These are phyloP conservation scores for Musca domestica DNA, from an alignment of 1,140 invertebrate species.

Conservation along the genomic window DNA sequence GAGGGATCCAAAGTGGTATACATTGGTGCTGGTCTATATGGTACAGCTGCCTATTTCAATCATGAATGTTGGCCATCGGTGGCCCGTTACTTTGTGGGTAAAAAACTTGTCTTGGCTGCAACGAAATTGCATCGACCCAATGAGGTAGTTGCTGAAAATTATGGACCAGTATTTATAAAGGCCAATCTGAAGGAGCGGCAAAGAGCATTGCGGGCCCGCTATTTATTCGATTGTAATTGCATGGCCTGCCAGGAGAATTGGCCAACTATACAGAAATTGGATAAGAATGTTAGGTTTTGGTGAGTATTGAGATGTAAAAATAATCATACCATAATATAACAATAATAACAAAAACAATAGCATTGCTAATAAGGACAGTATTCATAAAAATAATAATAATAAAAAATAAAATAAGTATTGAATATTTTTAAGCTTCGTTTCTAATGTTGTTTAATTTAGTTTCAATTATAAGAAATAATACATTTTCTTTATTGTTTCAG, in stretches of 20 bases:
- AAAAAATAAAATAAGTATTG: no score
- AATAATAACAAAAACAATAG: background rate
- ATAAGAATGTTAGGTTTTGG: slow-evolving; percentile 53
- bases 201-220: slow-evolving; percentile 66
- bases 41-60: slow-evolving; percentile 79
- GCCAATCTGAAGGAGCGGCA: slow-evolving; percentile 63
- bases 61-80: slow-evolving; percentile 84
- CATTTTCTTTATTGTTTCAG: slow-evolving; percentile 46
- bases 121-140: slow-evolving; percentile 63
- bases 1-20: slow-evolving; percentile 60
- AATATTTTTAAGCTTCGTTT: no score
- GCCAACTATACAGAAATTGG: slow-evolving; percentile 67
- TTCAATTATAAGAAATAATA: background rate
- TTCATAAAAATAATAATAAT: no score
- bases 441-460: no score
- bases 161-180: slow-evolving; percentile 78
- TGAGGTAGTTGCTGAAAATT: slow-evolving; percentile 77
- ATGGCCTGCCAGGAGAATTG: slow-evolving; percentile 73
- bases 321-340: no score
- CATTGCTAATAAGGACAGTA: no score
- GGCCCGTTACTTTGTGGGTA: slow-evolving; percentile 75
- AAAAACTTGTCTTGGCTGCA: slow-evolving; percentile 69
- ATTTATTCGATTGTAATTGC: slow-evolving; percentile 80
- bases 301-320: slow-evolving; percentile 28
- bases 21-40: slow-evolving; percentile 78